Percentiles rank a stretch among this genome's conserved stretches.
Evolutionary conservation across 1,140 invertebrate species (phyloP).

Genomic region (Pseudoatta argentina): DNA sequence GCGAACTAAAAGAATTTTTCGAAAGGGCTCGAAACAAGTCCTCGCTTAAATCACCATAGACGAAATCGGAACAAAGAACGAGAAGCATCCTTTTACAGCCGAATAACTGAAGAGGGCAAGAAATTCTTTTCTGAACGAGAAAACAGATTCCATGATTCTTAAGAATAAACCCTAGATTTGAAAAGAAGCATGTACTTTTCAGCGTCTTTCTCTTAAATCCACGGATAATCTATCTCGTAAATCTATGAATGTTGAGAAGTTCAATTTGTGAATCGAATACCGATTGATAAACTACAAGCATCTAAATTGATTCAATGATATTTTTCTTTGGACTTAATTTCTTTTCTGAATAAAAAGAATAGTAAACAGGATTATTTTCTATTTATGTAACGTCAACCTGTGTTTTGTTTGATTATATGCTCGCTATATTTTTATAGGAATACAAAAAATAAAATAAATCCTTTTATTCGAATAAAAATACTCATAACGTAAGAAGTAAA

Average conservation of each 20-base stretch:
- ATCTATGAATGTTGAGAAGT: too few species aligned
- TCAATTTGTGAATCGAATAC: not conserved
- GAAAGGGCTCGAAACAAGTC: not conserved
- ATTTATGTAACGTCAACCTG: not conserved
- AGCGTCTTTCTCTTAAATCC: not conserved
- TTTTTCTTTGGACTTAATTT: not conserved
- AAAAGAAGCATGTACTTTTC: not conserved
- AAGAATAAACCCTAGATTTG: not conserved
- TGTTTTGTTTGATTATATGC: not conserved
- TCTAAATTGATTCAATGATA: not conserved
- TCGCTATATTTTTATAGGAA: not conserved
- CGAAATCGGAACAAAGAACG: not conserved
- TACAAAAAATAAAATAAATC: not conserved
- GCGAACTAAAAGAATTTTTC: not conserved
- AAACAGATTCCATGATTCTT: slow-evolving; percentile 5
- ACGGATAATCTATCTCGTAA: not conserved
- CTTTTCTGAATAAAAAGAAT: not conserved
- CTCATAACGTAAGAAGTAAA: not conserved
- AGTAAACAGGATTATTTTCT: not conserved
- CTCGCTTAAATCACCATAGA: not conserved
- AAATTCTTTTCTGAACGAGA: not conserved
- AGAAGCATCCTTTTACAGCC: not conserved
- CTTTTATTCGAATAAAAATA: not conserved
- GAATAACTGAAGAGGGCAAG: not conserved
- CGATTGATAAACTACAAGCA: not conserved